Evolutionary conservation across 2,888 invertebrate genomes (phyloP).

Genomic region (Drosophila fulvimacula): DNA sequence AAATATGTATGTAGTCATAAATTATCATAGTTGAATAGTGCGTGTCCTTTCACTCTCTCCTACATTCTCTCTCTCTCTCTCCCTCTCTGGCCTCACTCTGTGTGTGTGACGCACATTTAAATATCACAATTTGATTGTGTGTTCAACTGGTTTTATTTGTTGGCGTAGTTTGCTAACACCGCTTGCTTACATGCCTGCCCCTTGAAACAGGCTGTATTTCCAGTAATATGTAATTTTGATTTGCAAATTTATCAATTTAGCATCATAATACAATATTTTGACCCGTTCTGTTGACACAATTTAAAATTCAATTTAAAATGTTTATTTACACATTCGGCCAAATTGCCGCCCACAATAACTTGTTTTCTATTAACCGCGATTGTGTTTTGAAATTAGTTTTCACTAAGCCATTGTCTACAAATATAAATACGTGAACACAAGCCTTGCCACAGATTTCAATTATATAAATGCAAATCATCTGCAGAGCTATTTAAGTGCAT

Average conservation of each 20-base stretch:
- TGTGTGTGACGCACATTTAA: conserved; percentile 41
- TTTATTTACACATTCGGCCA: conserved; percentile 61
- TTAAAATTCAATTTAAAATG: conserved; percentile 71
- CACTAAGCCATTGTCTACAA: conserved; percentile 43
- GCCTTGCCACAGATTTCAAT: conserved; percentile 8
- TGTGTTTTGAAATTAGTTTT: conserved; percentile 52
- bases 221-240: conserved; percentile 70
- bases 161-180: conserved; percentile 45
- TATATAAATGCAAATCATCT: conserved; percentile 7
- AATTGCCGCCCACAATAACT: conserved; percentile 21
- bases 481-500: not conserved
- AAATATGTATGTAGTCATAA: conserved; percentile 27
- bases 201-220: conserved; percentile 25
- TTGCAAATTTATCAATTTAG: conserved; percentile 72
- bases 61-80: not conserved
- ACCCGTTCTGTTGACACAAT: conserved; percentile 66
- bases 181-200: conserved; percentile 24
- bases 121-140: conserved; percentile 49
- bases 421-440: conserved; percentile 18
- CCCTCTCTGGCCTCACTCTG: not conserved
- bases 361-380: conserved; percentile 24
- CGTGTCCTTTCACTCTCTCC: not conserved
- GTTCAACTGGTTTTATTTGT: conserved; percentile 11
- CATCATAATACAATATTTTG: conserved; percentile 67
- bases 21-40: conserved; percentile 25